Conservation (phyloP, 2,113 vertebrate species). For the Boleophthalmus pectinirostris region DNA sequence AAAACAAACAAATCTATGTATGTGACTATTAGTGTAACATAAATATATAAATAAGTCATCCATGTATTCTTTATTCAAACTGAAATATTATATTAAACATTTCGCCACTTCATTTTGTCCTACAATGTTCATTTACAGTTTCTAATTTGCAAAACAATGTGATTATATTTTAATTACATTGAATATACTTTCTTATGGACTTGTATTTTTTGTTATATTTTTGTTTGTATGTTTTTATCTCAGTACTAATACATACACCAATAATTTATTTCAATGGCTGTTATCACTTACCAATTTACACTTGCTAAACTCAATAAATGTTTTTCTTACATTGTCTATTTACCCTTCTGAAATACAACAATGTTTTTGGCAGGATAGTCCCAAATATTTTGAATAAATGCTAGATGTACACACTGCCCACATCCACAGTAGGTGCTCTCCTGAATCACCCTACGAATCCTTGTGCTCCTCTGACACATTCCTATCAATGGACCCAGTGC, state of each 20-base stretch:
- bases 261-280: neutral
- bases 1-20: neutral
- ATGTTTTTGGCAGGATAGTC: slow-evolving; percentile 42
- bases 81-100: neutral
- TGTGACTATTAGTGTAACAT: too few relatives aligned
- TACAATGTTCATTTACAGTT: neutral
- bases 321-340: slow-evolving; percentile 43
- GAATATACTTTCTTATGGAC: too few relatives aligned
- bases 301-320: neutral
- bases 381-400: slow-evolving; percentile 58
- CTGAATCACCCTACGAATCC: slow-evolving; percentile 66
- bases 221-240: neutral
- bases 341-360: slow-evolving; percentile 38
- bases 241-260: neutral
- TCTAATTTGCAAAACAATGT: neutral
- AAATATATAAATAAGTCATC: too few relatives aligned
- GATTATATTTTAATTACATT: neutral
- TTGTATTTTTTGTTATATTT: neutral
- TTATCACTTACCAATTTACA: neutral
- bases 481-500: slow-evolving; percentile 62
- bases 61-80: neutral
- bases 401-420: slow-evolving; percentile 34
- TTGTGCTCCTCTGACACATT: slow-evolving; percentile 68
- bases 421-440: slow-evolving; percentile 49
- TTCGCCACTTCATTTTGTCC: neutral